A percentile compares a stretch with the other conserved stretches of the same genome.
These are phyloP conservation scores for Oscheius sp. DNA, from an alignment of 2,888 invertebrate species.

Conservation along the genomic window DNA sequence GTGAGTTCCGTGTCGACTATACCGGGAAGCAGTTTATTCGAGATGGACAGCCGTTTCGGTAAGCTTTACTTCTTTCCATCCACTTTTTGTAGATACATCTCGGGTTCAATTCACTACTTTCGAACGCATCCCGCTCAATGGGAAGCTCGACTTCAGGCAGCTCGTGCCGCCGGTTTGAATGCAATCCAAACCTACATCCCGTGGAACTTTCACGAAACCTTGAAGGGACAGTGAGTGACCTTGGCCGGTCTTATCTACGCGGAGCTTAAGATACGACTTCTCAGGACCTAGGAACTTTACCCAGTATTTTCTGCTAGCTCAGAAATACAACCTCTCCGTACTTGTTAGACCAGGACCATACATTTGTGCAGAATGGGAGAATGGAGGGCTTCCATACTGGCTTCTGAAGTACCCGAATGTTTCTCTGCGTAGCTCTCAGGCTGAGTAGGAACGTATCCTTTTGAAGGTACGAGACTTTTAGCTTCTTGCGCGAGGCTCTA, in stretches of 20 bases:
- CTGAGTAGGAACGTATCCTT: constrained; percentile 33
- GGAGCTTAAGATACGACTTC: constrained; percentile 43
- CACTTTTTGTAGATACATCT: constrained; percentile 74
- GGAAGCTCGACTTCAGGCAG: constrained; percentile 81
- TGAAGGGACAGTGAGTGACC: constrained; percentile 37
- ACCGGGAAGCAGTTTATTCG: constrained; percentile 31
- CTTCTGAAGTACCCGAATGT: constrained; percentile 51
- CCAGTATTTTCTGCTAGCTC: constrained; percentile 58
- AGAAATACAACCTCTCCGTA: constrained; percentile 48
- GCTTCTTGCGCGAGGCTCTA: constrained; percentile 31
- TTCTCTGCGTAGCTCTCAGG: constrained; percentile 47
- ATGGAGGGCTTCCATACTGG: constrained; percentile 62
- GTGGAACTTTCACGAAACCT: constrained; percentile 58
- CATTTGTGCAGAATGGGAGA: constrained; percentile 59
- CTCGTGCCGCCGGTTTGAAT: constrained; percentile 76
- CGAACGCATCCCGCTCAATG: constrained; percentile 84
- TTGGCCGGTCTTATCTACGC: neutral
- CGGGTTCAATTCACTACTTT: constrained; percentile 86
- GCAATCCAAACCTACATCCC: constrained; percentile 68
- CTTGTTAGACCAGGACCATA: constrained; percentile 66
- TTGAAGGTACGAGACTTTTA: neutral
- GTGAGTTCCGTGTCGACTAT: constrained; percentile 34
- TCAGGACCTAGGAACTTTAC: constrained; percentile 50
- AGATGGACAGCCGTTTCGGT: constrained; percentile 36
- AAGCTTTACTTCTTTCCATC: neutral